Evolutionary conservation across 2,797 vertebrate genomes (phyloP).

Genomic region (Amazona finschi): DNA sequence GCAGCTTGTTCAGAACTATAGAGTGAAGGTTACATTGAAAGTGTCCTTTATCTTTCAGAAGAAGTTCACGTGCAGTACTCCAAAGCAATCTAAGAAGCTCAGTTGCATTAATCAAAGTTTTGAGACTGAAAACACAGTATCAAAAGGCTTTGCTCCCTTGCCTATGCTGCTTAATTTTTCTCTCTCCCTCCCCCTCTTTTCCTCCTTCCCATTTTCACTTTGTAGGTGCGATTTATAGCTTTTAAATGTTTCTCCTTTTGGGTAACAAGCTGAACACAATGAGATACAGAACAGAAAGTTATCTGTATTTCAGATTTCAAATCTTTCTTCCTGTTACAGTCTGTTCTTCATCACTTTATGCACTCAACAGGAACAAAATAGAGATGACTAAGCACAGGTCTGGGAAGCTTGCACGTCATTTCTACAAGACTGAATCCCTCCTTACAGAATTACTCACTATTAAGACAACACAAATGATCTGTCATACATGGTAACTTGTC

Average conservation of each 20-base stretch:
- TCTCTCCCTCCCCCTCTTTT: not conserved
- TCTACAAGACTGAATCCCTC: not conserved
- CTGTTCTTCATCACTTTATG: not conserved
- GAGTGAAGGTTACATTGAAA: constrained; percentile 48
- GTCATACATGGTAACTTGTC: not conserved
- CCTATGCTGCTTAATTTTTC: not conserved
- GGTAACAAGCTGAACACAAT: not conserved
- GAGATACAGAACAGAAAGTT: not conserved
- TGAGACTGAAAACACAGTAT: not conserved
- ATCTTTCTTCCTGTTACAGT: not conserved
- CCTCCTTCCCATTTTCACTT: not conserved
- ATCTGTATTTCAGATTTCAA: not conserved
- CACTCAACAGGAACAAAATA: not conserved
- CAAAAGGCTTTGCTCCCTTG: constrained; percentile 39
- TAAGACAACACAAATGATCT: not conserved
- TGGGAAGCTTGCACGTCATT: not conserved
- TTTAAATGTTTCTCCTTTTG: not conserved
- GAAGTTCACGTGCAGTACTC: constrained; percentile 15
- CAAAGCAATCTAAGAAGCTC: constrained; percentile 3
- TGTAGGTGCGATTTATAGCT: not conserved
- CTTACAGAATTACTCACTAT: not conserved
- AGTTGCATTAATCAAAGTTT: constrained; percentile 5
- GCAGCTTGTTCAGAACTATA: constrained; percentile 14
- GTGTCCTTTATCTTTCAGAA: constrained; percentile 24
- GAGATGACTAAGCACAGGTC: not conserved